Base-by-base conservation (phyloP, 1,140 invertebrate genomes). In the Lamellibrachia luymesi region DNA sequence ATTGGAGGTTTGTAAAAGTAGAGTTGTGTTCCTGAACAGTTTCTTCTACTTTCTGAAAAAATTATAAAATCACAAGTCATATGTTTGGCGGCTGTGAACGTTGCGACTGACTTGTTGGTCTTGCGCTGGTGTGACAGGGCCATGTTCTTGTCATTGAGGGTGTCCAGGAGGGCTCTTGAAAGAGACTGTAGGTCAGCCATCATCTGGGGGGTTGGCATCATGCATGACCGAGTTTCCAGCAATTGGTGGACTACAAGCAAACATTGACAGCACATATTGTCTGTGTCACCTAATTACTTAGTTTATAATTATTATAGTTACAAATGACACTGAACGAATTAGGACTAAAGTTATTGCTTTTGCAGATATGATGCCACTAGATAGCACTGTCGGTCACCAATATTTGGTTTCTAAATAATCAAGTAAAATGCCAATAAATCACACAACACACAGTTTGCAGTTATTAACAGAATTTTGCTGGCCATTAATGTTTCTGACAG, bases 51-150 rank as follows among this genome's bases (percentile, higher is more conserved):
- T 50, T 51, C 90, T 8, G 7, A 50, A 51, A 91, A 49, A 50
- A 49, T 38, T 38, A 38, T 38, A 38, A 38, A 38, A 38, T 38
- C 38, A 38, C 38, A 38, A 38, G 64, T 80, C 25, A 17, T 17
- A 22, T 80, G 64, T 17, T 80, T 80, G 64, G 13, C 25, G 6
- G 64, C 13, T 17, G 64, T 8, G 64, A 80, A 2, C 13, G 13
- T 80, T 7, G 56, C 25, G 17, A 92, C 50, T 91, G 80, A 94
- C 92, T 97, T 98, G 95, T 98, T 98, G 1, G 98, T 98, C 96
- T 98, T 98, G 94, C 98, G 97, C 95, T 98, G 98, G 96, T 98
- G 98, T 91, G 97, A 97, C 4, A 98, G 95, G 17, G 98, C 98
- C 52, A 98, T 96, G 90, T 97, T 98, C 97, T 98, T 98, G 95